A percentile compares a stretch with the other conserved stretches of the same genome.
Evolutionary conservation across 2,113 vertebrate genomes (phyloP).

Genomic region (Sarotherodon lohbergeri): DNA sequence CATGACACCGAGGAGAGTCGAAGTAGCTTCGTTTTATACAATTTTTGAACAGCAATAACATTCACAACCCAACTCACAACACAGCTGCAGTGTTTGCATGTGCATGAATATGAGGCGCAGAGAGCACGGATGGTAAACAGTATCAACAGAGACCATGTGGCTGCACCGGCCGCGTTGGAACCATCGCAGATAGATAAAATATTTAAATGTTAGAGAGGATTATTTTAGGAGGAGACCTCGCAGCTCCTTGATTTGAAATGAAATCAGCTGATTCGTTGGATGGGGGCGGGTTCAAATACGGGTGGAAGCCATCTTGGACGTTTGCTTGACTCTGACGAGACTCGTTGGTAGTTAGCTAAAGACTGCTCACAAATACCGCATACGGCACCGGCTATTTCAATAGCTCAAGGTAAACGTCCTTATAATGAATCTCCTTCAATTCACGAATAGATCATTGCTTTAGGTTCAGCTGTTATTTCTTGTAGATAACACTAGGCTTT

Average conservation of each 20-base stretch:
- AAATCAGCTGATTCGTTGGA: conserved; percentile 64
- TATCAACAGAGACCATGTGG: too few species aligned
- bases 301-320: conserved; percentile 86
- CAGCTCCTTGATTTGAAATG: conserved; percentile 42
- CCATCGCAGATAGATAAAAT: neutral
- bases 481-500: neutral
- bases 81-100: neutral
- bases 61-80: neutral
- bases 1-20: neutral
- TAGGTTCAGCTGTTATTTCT: neutral
- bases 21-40: neutral
- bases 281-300: conserved; percentile 77
- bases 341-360: conserved; percentile 57
- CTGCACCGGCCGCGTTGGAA: neutral
- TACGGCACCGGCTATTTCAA: conserved; percentile 31
- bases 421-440: fast-evolving
- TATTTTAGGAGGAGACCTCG: neutral
- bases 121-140: neutral
- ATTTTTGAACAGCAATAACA: neutral
- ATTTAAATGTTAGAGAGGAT: neutral
- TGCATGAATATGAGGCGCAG: neutral
- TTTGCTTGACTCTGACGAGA: conserved; percentile 57
- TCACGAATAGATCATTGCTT: fast-evolving
- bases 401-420: conserved; percentile 52
- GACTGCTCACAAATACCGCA: conserved; percentile 43